These are phyloP conservation scores for Felis chaus DNA, from an alignment of 2,113 vertebrate species.

Conservation along the genomic window DNA sequence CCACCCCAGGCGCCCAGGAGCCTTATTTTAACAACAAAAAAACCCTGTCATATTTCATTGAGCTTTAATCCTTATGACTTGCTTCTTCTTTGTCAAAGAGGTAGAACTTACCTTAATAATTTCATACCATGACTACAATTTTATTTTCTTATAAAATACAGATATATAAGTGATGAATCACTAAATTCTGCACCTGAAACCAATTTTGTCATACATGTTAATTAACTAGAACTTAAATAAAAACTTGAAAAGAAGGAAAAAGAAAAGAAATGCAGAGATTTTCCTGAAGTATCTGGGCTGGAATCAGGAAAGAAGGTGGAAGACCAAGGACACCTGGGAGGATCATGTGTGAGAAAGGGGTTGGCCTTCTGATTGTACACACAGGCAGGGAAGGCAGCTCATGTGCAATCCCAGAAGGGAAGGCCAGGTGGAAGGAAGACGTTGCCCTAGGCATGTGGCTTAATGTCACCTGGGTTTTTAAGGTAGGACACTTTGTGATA, in stretches of 20 bases:
- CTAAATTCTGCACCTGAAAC: no score
- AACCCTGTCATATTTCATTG: background rate
- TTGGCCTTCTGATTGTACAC: background rate
- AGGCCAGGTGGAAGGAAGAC: background rate
- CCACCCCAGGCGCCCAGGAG: background rate
- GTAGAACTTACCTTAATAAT: background rate
- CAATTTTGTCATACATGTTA: no score
- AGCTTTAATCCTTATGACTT: slow-evolving; percentile 24
- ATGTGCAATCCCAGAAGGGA: background rate
- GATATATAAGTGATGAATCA: background rate
- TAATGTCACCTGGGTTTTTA: background rate
- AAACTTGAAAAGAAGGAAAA: no score
- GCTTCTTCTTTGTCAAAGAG: background rate
- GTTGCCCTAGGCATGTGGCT: background rate
- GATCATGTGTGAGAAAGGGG: background rate
- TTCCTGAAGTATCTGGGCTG: background rate
- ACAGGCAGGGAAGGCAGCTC: background rate
- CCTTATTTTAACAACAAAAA: slow-evolving; percentile 3
- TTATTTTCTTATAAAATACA: background rate
- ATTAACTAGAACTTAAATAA: no score
- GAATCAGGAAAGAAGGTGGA: background rate
- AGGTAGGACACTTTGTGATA: background rate
- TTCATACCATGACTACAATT: background rate
- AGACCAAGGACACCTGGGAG: background rate
- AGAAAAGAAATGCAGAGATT: background rate